phyloP scores from a whole-genome alignment of 2,113 vertebrate species.

The Pica pica region DNA sequence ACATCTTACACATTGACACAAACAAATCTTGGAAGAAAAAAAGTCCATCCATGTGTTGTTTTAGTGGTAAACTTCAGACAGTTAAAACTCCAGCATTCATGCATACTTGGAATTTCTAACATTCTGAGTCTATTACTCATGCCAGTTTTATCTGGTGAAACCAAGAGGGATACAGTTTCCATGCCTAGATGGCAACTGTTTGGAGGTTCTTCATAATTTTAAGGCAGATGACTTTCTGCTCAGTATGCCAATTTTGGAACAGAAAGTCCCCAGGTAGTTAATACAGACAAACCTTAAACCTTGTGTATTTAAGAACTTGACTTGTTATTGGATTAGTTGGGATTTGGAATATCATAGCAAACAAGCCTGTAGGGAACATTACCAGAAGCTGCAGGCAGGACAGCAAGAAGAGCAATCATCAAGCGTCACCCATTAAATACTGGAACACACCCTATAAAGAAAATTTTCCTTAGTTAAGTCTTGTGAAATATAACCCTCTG shows the following conservation, averaged over 20 bases:
- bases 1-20: background rate
- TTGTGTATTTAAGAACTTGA: background rate
- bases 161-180: rapidly evolving
- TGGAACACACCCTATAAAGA: background rate
- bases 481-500: background rate
- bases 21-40: background rate
- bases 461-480: background rate
- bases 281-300: background rate
- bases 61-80: background rate
- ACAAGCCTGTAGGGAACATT: background rate
- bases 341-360: background rate
- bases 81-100: background rate
- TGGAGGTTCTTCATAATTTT: background rate
- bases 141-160: background rate
- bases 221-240: background rate
- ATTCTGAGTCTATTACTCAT: background rate
- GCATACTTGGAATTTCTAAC: background rate
- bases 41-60: background rate
- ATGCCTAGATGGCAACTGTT: background rate
- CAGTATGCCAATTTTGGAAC: background rate
- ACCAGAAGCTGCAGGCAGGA: background rate
- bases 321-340: background rate
- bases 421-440: background rate
- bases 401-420: background rate
- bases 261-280: background rate